Evolutionary conservation across 2,797 vertebrate genomes (phyloP).

Genomic region (Enoplosus armatus): DNA sequence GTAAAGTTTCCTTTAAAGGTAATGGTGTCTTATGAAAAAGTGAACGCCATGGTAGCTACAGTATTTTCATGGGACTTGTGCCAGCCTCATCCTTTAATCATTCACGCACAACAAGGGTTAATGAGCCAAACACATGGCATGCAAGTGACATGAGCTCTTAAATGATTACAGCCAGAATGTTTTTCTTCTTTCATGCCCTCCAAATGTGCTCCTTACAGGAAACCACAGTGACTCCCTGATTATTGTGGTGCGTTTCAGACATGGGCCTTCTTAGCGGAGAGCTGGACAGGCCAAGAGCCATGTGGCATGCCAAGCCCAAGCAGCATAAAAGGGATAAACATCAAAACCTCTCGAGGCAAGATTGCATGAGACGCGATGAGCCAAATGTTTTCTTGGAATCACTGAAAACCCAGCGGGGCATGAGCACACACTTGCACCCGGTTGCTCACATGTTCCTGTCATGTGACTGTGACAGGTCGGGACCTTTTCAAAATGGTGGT

Average conservation of each 20-base stretch:
- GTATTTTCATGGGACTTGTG: neutral
- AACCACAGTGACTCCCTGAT: neutral
- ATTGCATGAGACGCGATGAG: slow-evolving; percentile 21
- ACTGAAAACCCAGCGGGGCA: slow-evolving; percentile 1
- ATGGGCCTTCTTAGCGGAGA: neutral
- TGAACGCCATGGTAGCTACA: neutral
- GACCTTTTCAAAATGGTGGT: too few species aligned
- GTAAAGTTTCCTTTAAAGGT: neutral
- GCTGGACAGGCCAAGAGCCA: neutral
- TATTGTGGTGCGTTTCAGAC: slow-evolving; percentile 18
- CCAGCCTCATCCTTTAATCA: neutral
- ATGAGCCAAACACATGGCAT: slow-evolving; percentile 5
- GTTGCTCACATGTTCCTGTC: slow-evolving; percentile 50
- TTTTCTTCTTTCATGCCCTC: too few species aligned
- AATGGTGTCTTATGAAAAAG: neutral
- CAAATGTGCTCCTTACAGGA: slow-evolving; percentile 4
- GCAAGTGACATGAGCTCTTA: too few species aligned
- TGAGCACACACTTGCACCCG: slow-evolving; percentile 6
- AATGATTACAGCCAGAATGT: too few species aligned
- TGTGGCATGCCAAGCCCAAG: neutral
- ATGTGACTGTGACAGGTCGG: too few species aligned
- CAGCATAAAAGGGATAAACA: slow-evolving; percentile 26
- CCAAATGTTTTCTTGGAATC: slow-evolving; percentile 58
- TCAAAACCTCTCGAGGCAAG: slow-evolving; percentile 25
- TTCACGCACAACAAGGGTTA: neutral